Evolutionary conservation across 1,140 invertebrate genomes (phyloP).

Genomic region (Gryon sp.): DNA sequence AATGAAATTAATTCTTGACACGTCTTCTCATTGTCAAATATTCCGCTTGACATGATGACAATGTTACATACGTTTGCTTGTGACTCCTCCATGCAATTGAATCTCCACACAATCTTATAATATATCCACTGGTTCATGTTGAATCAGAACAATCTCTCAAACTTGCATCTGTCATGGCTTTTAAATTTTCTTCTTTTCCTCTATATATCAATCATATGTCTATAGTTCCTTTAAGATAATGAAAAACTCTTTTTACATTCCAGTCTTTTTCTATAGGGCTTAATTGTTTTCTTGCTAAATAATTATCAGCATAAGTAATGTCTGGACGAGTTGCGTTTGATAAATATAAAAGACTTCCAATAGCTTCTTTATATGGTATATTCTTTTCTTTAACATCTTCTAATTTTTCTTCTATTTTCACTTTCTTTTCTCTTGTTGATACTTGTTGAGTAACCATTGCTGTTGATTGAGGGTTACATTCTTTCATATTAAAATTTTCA

Average conservation of each 20-base stretch:
- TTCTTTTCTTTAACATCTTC: neutral
- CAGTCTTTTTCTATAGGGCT: slow-evolving; percentile 60
- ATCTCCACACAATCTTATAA: slow-evolving; percentile 45
- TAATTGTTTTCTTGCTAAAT: slow-evolving; percentile 55
- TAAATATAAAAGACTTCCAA: slow-evolving; percentile 22
- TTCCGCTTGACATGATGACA: slow-evolving; percentile 68
- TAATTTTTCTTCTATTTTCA: neutral
- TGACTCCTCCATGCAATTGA: slow-evolving; percentile 61
- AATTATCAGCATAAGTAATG: slow-evolving; percentile 69
- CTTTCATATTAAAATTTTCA: too few relatives aligned
- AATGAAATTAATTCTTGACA: slow-evolving; percentile 64
- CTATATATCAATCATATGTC: slow-evolving; percentile 8
- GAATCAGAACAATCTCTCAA: slow-evolving; percentile 28
- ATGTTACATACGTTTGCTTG: slow-evolving; percentile 60
- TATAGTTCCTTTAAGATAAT: slow-evolving; percentile 61
- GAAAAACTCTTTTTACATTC: slow-evolving; percentile 60
- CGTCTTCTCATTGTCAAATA: slow-evolving; percentile 64
- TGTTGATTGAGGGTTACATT: neutral
- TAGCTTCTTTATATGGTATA: slow-evolving; percentile 62
- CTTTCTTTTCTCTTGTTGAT: neutral
- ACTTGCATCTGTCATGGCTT: slow-evolving; percentile 31
- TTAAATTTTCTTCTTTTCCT: slow-evolving; percentile 3
- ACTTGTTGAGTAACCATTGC: neutral
- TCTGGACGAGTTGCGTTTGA: slow-evolving; percentile 70
- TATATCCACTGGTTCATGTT: slow-evolving; percentile 9